Evolutionary conservation across 2,113 vertebrate genomes (phyloP), one percentile per base, ranked within the genome.

Genomic region (Empidonax traillii): DNA sequence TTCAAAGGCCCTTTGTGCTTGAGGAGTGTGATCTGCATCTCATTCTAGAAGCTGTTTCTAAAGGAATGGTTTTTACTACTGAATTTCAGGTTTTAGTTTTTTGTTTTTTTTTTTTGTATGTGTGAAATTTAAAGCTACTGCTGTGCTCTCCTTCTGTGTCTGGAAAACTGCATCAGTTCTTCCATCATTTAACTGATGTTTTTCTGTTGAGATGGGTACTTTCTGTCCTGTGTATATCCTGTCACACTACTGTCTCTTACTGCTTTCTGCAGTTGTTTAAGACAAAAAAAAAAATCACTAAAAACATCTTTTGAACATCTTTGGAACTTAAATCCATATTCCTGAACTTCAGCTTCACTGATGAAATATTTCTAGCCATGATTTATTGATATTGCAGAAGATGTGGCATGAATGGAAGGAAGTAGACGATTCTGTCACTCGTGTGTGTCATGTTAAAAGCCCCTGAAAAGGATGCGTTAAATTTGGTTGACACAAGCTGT

Each of bases 1-100:
- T 88, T 95, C 79, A 90, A 51, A 90, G 43, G 83, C 85, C 86
- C 41, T 88, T 92, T 75, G 55, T 95, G 49, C 86, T 88, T 72
- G n/a, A 16, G 39, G 85, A 68, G 49, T 85, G 87, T 82, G 94
- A 65, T 56, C 85, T 90, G 62, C 87, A 87, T 93, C 53, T 93
- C 16, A 3, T 66, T 59, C 59, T 43, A 55, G 69, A 71, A 72
- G 27, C 61, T 68, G 28, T 67, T 78, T 81, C 56, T 71, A 78
- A 87, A 87, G 51, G 59, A 58, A 49, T 8, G 24, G 14, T 68
- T 15, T 1, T 59, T 81, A 77, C 44, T 63, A 17, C 31, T 68
- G 68, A 68, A 37, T 30, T 86, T 85, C 78, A 62, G 46, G 53
- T 72, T 87, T 51, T 56, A 39, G 6, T 18, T 44, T 10, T 52